phyloP scores from a whole-genome alignment of 1,140 invertebrate species.

The Pogonomyrmex californicus region DNA sequence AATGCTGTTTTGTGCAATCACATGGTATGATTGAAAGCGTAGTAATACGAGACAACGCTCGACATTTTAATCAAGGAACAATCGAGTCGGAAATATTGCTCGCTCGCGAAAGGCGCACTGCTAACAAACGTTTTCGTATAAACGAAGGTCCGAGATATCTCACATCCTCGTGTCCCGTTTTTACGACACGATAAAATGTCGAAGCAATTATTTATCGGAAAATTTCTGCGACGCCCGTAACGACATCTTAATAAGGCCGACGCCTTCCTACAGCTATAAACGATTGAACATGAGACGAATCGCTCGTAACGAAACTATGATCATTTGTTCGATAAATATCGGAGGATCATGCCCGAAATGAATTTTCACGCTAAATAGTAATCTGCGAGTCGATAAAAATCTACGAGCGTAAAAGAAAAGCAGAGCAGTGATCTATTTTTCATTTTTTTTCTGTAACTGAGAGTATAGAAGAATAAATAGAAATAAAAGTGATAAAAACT shows the following conservation, averaged over 20 bases:
- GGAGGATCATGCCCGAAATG: not conserved
- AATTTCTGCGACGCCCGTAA: conserved; percentile 11
- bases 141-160: not conserved
- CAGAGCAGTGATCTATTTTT: conserved; percentile 1
- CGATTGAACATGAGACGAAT: not conserved
- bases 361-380: not conserved
- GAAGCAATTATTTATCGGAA: conserved; percentile 5
- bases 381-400: conserved; percentile 7
- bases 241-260: conserved; percentile 8
- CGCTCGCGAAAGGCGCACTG: not conserved
- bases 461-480: not conserved
- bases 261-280: conserved; percentile 1
- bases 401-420: not conserved
- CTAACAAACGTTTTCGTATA: not conserved
- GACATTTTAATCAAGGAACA: conserved; percentile 31
- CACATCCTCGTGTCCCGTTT: not conserved
- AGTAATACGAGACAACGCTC: not conserved
- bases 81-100: conserved; percentile 24
- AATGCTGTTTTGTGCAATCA: not conserved
- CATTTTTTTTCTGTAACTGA: not conserved
- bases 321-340: conserved; percentile 7
- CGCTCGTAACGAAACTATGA: not conserved
- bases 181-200: conserved; percentile 14
- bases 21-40: not conserved
- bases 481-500: not conserved